Evolutionary conservation across 2,888 invertebrate species (phyloP), one percentile per base, ranked within the genome.

Genomic region (Frankliniella fusca): DNA sequence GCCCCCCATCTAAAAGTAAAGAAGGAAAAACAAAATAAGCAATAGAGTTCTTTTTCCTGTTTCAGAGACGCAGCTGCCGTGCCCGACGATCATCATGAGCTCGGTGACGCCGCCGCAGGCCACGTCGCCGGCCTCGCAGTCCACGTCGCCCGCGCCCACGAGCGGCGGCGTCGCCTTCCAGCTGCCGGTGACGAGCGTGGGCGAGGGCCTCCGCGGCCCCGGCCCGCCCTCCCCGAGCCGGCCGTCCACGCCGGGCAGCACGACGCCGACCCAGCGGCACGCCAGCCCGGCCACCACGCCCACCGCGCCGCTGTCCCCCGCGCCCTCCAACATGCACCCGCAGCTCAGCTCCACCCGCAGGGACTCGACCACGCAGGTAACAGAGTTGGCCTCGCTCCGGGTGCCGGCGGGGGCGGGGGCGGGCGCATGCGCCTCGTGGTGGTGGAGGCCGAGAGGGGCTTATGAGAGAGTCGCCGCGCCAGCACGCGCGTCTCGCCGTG

Each of bases 301-400:
- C 23, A 82, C 84, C 20, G 80, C 83, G 80, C 48, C 83, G 82
- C 82, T 38, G 70, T 49, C 54, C 80, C 48, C 49, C 48, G 38
- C 20, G 83, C 81, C 81, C 84, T 81, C 82, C 84, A 70, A 80
- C 84, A 49, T 48, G 49, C 80, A 70, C 70, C 65, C 82, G 80
- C 83, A 80, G 83, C 83, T 81, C 83, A 80, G 76, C 82, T 84
- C 28, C 85, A 85, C 9, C 91, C 91, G 9, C 85, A 90, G 95
- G 83, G 95, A 96, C 86, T 95, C 95, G 0, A 95, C 95, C 3
- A 95, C 95, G 0, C 95, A 96, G 88, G 95, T 95, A 86, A 93
- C 49, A n/a, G 27, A 1, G 27, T 23, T 2, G 48, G 5, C 27
- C 82, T 80, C 38, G 38, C 38, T 3, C 38, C 3, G 38, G 38